These are phyloP conservation scores for Drosophila yakuba DNA, from an alignment of 1,140 invertebrate species.

Conservation along the genomic window DNA sequence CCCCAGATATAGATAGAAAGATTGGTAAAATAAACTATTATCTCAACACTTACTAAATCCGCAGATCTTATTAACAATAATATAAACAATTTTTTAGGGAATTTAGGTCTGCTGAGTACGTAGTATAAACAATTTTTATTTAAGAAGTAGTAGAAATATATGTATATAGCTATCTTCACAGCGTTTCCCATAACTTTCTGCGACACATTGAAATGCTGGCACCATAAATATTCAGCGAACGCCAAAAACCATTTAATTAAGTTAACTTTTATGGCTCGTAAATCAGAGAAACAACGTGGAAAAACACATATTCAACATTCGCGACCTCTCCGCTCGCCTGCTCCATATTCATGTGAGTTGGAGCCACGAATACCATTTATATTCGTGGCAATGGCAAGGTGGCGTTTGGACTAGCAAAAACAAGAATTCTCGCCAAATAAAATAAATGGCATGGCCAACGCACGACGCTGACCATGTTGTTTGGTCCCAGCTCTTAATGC, in stretches of 20 bases:
- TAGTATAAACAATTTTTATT: too few relatives aligned
- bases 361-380: slow-evolving; percentile 6
- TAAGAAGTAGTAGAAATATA: too few relatives aligned
- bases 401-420: slow-evolving; percentile 53
- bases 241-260: slow-evolving; percentile 80
- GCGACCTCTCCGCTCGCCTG: slow-evolving; percentile 39
- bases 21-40: background rate
- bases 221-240: slow-evolving; percentile 72
- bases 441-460: slow-evolving; percentile 61
- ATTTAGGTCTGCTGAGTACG: too few relatives aligned
- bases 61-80: background rate
- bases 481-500: slow-evolving; percentile 50
- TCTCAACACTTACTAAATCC: background rate
- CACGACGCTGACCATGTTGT: slow-evolving; percentile 81
- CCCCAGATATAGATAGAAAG: too few relatives aligned
- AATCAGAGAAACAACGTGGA: slow-evolving; percentile 68
- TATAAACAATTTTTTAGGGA: background rate
- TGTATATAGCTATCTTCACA: background rate
- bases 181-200: slow-evolving; percentile 19
- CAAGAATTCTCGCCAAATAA: slow-evolving; percentile 68
- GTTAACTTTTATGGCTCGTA: slow-evolving; percentile 79
- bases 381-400: slow-evolving; percentile 66
- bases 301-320: slow-evolving; percentile 55
- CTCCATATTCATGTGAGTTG: slow-evolving; percentile 69
- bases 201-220: slow-evolving; percentile 30